phyloP scores from a whole-genome alignment of 2,113 vertebrate species.

The Petromus typicus region DNA sequence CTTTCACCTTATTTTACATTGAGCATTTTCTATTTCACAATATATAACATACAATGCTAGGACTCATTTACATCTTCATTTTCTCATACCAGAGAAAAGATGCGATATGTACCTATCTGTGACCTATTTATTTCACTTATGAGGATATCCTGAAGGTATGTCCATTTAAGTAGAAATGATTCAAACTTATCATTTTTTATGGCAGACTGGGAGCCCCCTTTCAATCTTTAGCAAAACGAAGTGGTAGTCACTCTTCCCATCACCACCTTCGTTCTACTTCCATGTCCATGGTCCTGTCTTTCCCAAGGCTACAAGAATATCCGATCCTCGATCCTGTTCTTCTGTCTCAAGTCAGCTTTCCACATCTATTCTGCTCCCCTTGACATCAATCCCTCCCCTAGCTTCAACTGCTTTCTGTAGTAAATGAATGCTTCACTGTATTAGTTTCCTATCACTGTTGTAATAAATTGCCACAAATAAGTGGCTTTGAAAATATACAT shows the following conservation, averaged over 20 bases:
- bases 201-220: not conserved
- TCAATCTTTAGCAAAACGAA: not conserved
- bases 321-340: not conserved
- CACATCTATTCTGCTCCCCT: accelerated
- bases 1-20: too few relatives aligned
- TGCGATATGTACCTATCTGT: too few relatives aligned
- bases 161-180: too few relatives aligned
- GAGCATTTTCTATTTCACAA: too few relatives aligned
- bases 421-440: accelerated
- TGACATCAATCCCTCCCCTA: not conserved
- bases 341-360: not conserved
- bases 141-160: too few relatives aligned
- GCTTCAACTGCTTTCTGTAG: not conserved
- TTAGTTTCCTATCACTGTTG: not conserved
- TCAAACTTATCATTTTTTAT: too few relatives aligned
- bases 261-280: not conserved
- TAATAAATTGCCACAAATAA: not conserved
- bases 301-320: accelerated
- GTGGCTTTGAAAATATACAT: not conserved
- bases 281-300: not conserved
- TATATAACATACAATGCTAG: too few relatives aligned
- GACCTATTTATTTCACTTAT: too few relatives aligned
- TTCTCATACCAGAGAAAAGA: too few relatives aligned
- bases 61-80: too few relatives aligned
- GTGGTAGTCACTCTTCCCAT: not conserved